Percentiles rank a stretch among this genome's conserved stretches.
Evolutionary conservation across 1,140 invertebrate species (phyloP).

Genomic region (Brachionus asplanchnoidis): DNA sequence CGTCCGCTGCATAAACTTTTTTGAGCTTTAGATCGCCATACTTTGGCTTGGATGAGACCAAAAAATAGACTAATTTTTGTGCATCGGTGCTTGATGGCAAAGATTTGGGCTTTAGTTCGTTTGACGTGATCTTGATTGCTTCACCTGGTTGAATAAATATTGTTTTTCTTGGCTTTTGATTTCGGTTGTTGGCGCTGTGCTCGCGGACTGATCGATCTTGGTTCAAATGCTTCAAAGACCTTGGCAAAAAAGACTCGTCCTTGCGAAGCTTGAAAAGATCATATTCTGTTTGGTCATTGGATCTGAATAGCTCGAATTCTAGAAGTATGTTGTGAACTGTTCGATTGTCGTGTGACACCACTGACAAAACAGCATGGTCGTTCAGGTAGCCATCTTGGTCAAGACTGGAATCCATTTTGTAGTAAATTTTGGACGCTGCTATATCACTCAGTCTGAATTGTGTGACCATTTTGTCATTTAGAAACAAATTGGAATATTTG

Average conservation of each 20-base stretch:
- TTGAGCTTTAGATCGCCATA: conserved; percentile 28
- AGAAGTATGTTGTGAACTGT: neutral
- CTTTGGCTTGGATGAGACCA: conserved; percentile 3
- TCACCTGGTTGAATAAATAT: conserved; percentile 25
- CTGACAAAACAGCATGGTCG: neutral
- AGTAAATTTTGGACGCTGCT: neutral
- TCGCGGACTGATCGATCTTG: neutral
- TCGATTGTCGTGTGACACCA: neutral
- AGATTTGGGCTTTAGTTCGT: neutral
- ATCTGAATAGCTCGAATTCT: conserved; percentile 17
- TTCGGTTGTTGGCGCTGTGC: neutral
- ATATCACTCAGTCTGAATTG: conserved; percentile 6
- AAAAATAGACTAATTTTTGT: conserved; percentile 9
- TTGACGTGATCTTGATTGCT: conserved; percentile 18
- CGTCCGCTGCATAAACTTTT: neutral
- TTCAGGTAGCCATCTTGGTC: neutral
- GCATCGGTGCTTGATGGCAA: neutral
- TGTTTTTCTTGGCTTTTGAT: neutral
- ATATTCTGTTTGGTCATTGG: neutral
- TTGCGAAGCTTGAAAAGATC: neutral
- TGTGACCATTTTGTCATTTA: neutral
- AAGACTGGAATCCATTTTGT: neutral
- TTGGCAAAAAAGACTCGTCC: neutral
- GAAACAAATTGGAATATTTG: neutral
- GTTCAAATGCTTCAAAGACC: neutral